Conservation (phyloP, 2,797 vertebrate genomes). For the Danio tinwini region DNA sequence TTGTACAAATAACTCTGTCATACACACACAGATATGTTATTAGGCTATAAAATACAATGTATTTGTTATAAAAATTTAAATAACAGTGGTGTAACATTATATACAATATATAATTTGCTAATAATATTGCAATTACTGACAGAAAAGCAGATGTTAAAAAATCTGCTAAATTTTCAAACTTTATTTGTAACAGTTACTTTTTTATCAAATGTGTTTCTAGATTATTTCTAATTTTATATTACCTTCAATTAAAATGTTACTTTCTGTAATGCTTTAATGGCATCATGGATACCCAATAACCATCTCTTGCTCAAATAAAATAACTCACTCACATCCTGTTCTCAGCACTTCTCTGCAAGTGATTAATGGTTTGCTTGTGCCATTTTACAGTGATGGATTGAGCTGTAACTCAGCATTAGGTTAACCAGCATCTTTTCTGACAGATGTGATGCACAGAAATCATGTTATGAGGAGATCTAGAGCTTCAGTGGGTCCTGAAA, state of each 20-base stretch:
- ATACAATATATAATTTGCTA: too few species aligned
- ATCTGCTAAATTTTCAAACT: too few species aligned
- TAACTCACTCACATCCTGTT: constrained; percentile 4
- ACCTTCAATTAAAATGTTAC: too few species aligned
- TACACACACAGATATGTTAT: too few species aligned
- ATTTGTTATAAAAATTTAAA: too few species aligned
- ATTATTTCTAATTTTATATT: too few species aligned
- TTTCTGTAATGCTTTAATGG: not conserved
- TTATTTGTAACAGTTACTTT: not conserved
- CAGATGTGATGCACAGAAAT: constrained; percentile 15
- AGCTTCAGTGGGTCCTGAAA: not conserved
- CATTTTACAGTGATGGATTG: constrained; percentile 22
- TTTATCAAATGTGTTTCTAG: too few species aligned
- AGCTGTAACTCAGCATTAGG: constrained; percentile 16
- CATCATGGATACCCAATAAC: not conserved
- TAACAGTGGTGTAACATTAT: too few species aligned
- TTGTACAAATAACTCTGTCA: too few species aligned
- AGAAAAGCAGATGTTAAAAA: too few species aligned
- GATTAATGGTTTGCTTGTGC: constrained; percentile 29
- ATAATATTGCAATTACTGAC: too few species aligned
- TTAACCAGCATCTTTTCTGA: constrained; percentile 29
- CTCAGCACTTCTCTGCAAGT: not conserved
- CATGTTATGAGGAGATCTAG: not conserved
- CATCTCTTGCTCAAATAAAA: not conserved
- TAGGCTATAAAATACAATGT: too few species aligned